Base-by-base conservation (phyloP, 1,140 invertebrate genomes). In the Neoseiulus cucumeris region DNA sequence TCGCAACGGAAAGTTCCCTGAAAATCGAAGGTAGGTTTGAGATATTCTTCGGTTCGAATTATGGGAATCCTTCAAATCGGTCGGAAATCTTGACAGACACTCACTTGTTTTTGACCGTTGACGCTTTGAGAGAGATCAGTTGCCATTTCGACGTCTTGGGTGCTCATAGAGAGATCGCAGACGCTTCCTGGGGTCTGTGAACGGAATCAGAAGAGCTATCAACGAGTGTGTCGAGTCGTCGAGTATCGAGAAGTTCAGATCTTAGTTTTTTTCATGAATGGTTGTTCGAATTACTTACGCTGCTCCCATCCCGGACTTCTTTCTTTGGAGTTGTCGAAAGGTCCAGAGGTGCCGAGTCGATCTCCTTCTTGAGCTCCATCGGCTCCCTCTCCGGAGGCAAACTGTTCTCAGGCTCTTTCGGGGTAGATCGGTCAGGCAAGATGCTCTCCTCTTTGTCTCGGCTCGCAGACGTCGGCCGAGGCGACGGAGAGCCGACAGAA, bases 1-100 rank as follows among this genome's bases (percentile, higher is more conserved):
- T 88, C 85, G 76, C 91, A 96, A 9, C 33, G 33, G 33, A 39
- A 39, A 6, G 33, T 39, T 4, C 33, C 33, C 33, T 39, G n/a
- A 39, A 9, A 39, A 6, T 39, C 33, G 9, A 39, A 9, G 9
- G 9, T 9, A 39, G 33, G 33, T n/a, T n/a, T n/a, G n/a, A n/a
- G n/a, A n/a, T n/a, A n/a, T n/a, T n/a, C n/a, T n/a, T n/a, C n/a
- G n/a, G n/a, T n/a, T n/a, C n/a, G n/a, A n/a, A n/a, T n/a, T n/a
- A n/a, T n/a, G n/a, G n/a, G n/a, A n/a, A n/a, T n/a, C n/a, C n/a
- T n/a, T n/a, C n/a, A n/a, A n/a, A n/a, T n/a, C n/a, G n/a, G n/a
- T n/a, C n/a, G 33, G 33, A 39, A 39, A 39, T 6, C 9, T 9
- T 39, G 9, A 39, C 33, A 6, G 17, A n/a, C 2, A 29, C 14